phyloP scores from a whole-genome alignment of 1,140 invertebrate species.

The Calycopis cecrops region DNA sequence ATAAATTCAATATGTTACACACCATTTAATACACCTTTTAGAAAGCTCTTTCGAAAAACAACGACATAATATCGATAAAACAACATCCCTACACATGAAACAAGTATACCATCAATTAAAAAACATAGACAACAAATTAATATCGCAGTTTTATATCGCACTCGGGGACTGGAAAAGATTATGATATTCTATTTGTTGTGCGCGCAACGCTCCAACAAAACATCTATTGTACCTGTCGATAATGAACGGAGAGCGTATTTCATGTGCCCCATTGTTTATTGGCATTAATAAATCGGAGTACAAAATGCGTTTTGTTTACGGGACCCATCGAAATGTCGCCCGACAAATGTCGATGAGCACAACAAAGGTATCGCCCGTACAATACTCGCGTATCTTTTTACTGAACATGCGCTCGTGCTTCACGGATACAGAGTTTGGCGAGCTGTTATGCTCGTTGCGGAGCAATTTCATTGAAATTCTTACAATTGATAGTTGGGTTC shows the following conservation, averaged over 20 bases:
- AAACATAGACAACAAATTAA: too few species aligned
- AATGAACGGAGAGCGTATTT: constrained; percentile 33
- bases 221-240: constrained; percentile 51
- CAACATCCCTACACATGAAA: too few species aligned
- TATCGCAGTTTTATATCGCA: too few species aligned
- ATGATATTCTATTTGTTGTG: constrained; percentile 22
- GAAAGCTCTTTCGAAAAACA: too few species aligned
- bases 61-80: too few species aligned
- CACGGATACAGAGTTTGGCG: constrained; percentile 17
- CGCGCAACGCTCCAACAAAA: constrained; percentile 10
- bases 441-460: background rate
- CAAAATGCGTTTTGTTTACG: constrained; percentile 57
- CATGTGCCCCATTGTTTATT: constrained; percentile 40
- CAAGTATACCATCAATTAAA: too few species aligned
- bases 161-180: too few species aligned
- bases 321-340: constrained; percentile 57
- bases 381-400: constrained; percentile 51
- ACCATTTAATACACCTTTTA: too few species aligned
- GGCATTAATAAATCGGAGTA: constrained; percentile 56
- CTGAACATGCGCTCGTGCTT: constrained; percentile 26
- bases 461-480: too few species aligned
- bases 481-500: background rate
- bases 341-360: constrained; percentile 55
- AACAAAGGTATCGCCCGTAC: constrained; percentile 46
- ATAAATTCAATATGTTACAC: too few species aligned